Conservation (phyloP, 2,113 vertebrate genomes). For the Rhea pennata region DNA sequence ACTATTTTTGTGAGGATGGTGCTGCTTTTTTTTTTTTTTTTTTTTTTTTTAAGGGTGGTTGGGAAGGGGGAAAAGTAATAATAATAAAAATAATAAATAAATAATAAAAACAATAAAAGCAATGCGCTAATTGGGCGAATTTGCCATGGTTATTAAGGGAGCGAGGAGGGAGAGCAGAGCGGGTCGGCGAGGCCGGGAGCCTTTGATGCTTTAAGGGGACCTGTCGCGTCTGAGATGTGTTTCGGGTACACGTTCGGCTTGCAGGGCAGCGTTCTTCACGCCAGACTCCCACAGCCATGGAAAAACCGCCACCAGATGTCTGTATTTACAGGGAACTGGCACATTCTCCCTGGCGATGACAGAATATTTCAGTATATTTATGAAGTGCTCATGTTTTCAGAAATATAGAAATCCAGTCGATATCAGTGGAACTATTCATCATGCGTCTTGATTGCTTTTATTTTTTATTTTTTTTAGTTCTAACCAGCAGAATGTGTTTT, state of each 20-base stretch:
- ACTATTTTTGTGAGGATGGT: neutral
- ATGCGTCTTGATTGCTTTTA: neutral
- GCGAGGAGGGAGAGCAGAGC: neutral
- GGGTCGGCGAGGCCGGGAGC: no score
- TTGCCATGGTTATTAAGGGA: conserved; percentile 9
- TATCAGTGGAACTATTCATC: conserved; percentile 44
- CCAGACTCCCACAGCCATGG: conserved; percentile 37
- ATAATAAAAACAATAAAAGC: no score
- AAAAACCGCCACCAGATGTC: conserved; percentile 55
- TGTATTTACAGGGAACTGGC: conserved; percentile 33
- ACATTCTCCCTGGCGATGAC: conserved; percentile 15
- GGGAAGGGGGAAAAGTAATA: neutral
- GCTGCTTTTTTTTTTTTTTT: neutral
- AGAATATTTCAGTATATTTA: conserved; percentile 67
- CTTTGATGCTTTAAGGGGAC: conserved; percentile 5
- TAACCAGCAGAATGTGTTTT: conserved; percentile 38
- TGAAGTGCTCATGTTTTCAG: conserved; percentile 49
- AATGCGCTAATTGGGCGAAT: neutral
- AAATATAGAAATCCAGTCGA: conserved; percentile 43
- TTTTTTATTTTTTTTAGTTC: neutral
- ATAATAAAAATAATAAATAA: no score
- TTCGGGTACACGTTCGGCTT: conserved; percentile 38
- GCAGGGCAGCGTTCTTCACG: conserved; percentile 29
- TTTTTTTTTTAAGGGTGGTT: neutral
- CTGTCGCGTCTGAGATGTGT: conserved; percentile 43